Base-by-base conservation (phyloP, 2,888 invertebrate genomes). In the Catocala nupta region DNA sequence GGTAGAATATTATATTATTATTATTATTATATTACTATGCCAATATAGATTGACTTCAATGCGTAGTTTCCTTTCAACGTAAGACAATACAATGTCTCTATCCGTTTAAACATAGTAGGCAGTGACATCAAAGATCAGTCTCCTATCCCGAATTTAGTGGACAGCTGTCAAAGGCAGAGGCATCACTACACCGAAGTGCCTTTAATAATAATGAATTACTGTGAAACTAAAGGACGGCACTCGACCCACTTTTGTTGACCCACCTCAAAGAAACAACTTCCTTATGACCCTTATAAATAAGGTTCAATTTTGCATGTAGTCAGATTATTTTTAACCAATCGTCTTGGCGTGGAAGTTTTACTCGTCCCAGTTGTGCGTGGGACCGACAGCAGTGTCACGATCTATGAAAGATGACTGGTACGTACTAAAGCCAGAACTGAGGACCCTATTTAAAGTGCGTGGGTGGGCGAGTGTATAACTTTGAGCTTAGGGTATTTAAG, bases 191-290 rank as follows among this genome's bases (percentile, higher is more conserved):
- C 39, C 54, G 55, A 61, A 62, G 63, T 72, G 62, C 65, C 71
- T 68, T 74, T 71, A 71, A 65, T 77, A 75, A 70, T 76, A 77
- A 72, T 72, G 72, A 77, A 74, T 76, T 72, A 72, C 66, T 44
- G 55, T 63, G 60, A 66, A 65, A 70, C 70, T 66, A 63, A 63
- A 65, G 65, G 62, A 60, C 55, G 50, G 47, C 54, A 63, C 68
- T 74, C 56, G 73, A 76, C 73, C 68, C 55, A 66, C 50, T 68
- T 70, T 63, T 58, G 57, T 47, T 33, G 6, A 36, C 8, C 5
- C 0, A 16, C 6, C 5, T n/a, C 53, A 55, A 7, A 43, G 11
- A 45, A 67, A 59, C 63, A 34, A 7, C n/a, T 6, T 43, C 52
- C 42, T 12, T 73, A 39, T 36, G 4, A 10, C 12, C 0, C 0